Evolutionary conservation across 2,888 invertebrate species (phyloP), one percentile per base, ranked within the genome.

Genomic region (Galerucella calmariensis): DNA sequence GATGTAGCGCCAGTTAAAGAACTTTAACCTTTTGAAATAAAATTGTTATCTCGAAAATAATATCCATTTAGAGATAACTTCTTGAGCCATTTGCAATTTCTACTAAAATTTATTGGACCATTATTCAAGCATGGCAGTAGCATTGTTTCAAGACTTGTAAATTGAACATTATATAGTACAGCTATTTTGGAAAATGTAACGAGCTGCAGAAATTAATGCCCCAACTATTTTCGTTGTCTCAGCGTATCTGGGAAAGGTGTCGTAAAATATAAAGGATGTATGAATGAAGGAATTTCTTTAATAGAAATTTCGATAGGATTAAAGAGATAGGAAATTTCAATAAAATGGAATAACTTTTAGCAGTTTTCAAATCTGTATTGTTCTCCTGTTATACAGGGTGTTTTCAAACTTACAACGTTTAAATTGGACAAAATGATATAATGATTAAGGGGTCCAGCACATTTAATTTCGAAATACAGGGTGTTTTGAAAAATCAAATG

Each of bases 21-120:
- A 67, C 76, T 74, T 76, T 74, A 74, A 76, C 76, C 74, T 73
- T 69, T 59, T 68, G 20, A 20, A 67, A 73, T 72, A 51, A 74
- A 72, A 67, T 72, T 70, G 56, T 72, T 72, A 67, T 72, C 72
- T 72, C 35, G 56, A 53, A 62, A 67, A 67, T 56, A 73, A 73
- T 11, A 41, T 48, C 63, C 63, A 46, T 69, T 69, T 24, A 69
- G 59, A 69, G 68, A 68, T 68, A 58, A n/a, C 46, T 62, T 69
- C 62, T 24, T 35, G 35, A 41, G 56, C 67, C 59, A 72, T 67
- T 67, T 66, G 67, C 63, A 44, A 56, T 41, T 63, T 63, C 62
- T 63, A 63, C 53, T 41, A 70, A 56, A 70, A 62, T 63, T 53
- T 51, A 70, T 66, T 63, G 56, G 70, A 53, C 63, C 48, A 70